Base-by-base conservation (phyloP, 2,113 vertebrate genomes). In the Acrocephalus kingi region DNA sequence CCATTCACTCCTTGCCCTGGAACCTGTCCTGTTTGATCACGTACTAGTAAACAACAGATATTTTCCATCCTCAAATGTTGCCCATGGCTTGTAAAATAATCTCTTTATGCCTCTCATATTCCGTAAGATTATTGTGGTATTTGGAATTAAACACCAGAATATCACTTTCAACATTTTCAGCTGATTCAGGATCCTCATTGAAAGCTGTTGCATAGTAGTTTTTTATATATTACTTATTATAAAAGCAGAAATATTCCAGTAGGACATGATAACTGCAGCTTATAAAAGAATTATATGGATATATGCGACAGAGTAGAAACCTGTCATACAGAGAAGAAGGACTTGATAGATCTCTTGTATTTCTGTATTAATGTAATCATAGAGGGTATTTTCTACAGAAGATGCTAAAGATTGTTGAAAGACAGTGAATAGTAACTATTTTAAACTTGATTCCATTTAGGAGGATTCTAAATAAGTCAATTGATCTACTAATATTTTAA, bases 131-230 rank as follows among this genome's bases (percentile, higher is more conserved):
- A 52, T 46, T 64, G 69, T 68, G 30, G 37, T 20, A 41, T 91
- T 89, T 79, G 63, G 71, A 93, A 69, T 91, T 56, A 94, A 96
- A 55, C 66, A 79, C 77, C 46, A 83, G 59, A 56, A 55, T 93
- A 59, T 83, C 58, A 55, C n/a, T 89, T 91, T 7, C 11, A 64
- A 37, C 25, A 10, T 63, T 75, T 84, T 68, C 52, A 46, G n/a
- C 45, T 66, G 54, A 69, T 76, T 85, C 56, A 54, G 71, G 87
- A 85, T 59, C n/a, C 49, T 83, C 22, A 23, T 2, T 83, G 55
- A 59, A 73, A 87, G 39, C 49, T 87, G 43, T 33, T 89, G 5
- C 37, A 23, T 5, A 27, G 58, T 59, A 73, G 17, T 24, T 88
- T 84, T 78, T 58, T 21, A n/a, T 54, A 1, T 55, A 54, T 89